Evolutionary conservation across 2,888 invertebrate genomes (phyloP).

Genomic region (Strigamia transsilvanica): DNA sequence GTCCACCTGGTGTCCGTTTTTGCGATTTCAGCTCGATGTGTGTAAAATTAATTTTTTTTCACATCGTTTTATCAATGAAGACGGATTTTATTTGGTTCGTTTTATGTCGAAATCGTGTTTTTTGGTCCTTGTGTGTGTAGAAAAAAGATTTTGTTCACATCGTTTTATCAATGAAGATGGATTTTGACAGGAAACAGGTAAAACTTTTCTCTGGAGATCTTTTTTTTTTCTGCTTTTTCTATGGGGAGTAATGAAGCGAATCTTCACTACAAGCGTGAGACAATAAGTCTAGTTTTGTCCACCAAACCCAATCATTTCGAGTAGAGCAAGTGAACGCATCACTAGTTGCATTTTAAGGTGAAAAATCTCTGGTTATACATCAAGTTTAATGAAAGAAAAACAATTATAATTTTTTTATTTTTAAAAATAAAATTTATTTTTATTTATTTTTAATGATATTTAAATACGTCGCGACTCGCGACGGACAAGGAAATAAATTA

Average conservation of each 20-base stretch:
- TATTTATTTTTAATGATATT: too few species aligned
- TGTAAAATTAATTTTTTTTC: too few species aligned
- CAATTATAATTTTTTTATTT: too few species aligned
- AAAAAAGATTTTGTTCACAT: too few species aligned
- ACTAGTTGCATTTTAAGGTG: constrained; percentile 25
- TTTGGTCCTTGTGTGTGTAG: too few species aligned
- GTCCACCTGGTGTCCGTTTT: too few species aligned
- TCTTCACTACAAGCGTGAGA: constrained; percentile 6
- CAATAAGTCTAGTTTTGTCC: constrained; percentile 45
- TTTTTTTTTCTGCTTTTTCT: not conserved
- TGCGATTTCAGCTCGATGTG: too few species aligned
- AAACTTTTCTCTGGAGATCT: constrained; percentile 24
- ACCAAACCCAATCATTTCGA: constrained; percentile 43
- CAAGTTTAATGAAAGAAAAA: not conserved
- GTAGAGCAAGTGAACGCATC: constrained; percentile 35
- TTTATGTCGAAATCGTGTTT: too few species aligned
- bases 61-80: too few species aligned
- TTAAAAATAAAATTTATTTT: too few species aligned
- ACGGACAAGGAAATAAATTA: not conserved
- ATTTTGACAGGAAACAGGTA: constrained; percentile 39
- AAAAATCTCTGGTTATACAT: constrained; percentile 32
- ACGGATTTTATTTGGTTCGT: too few species aligned
- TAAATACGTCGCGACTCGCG: not conserved
- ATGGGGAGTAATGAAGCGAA: constrained; percentile 32
- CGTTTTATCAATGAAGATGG: constrained; percentile 23